Conservation (phyloP, 2,888 invertebrate genomes). For the Leptinotarsa haldemani region DNA sequence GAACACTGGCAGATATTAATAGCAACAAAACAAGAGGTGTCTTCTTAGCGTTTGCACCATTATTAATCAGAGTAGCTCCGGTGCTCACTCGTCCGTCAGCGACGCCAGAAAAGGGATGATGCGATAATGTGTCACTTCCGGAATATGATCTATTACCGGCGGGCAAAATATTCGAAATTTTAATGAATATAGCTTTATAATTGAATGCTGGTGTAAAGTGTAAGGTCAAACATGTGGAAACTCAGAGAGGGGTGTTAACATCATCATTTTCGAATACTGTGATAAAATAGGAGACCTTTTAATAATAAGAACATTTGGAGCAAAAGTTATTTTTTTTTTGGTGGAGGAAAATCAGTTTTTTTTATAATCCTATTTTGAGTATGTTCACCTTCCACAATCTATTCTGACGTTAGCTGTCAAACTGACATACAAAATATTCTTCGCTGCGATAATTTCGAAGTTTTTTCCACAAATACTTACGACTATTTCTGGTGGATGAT, state of each 20-base stretch:
- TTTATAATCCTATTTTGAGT: too few species aligned
- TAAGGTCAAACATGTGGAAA: neutral
- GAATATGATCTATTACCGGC: constrained; percentile 16
- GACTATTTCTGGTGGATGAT: too few species aligned
- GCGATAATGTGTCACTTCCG: constrained; percentile 37
- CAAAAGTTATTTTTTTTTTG: too few species aligned
- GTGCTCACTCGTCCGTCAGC: constrained; percentile 20
- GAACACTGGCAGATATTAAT: constrained; percentile 59
- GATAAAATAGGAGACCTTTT: too few species aligned
- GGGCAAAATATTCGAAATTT: constrained; percentile 18
- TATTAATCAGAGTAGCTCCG: constrained; percentile 15
- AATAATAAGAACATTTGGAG: neutral
- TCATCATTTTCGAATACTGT: neutral
- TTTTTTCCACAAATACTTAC: too few species aligned
- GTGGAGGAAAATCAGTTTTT: too few species aligned
- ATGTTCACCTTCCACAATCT: too few species aligned
- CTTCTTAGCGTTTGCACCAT: constrained; percentile 51
- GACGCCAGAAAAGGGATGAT: constrained; percentile 23
- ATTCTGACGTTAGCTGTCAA: too few species aligned
- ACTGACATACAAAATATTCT: too few species aligned
- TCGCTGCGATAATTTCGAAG: too few species aligned
- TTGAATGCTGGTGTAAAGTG: neutral
- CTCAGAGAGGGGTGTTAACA: neutral
- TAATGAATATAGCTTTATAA: constrained; percentile 9
- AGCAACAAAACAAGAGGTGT: constrained; percentile 57